Percentiles rank a stretch among this genome's conserved stretches.
phyloP scores from a whole-genome alignment of 2,797 vertebrate species.

The Dallia pectoralis region DNA sequence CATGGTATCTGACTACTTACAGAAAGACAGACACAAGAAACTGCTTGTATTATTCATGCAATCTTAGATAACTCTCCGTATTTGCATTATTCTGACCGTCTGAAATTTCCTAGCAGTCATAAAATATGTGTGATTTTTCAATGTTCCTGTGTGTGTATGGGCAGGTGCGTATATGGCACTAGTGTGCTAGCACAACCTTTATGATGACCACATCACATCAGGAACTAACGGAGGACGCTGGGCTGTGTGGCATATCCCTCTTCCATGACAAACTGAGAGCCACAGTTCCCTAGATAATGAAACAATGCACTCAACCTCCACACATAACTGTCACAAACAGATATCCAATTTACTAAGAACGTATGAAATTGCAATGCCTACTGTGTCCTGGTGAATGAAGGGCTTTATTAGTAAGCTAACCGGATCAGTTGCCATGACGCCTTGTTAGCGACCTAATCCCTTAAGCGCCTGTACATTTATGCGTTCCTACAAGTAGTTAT shows the following conservation, averaged over 20 bases:
- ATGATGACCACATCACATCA: background rate
- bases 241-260: too few species aligned
- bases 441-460: too few species aligned
- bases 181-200: background rate
- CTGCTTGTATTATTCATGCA: constrained; percentile 48
- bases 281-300: too few species aligned
- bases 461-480: too few species aligned
- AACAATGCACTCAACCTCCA: too few species aligned
- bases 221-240: too few species aligned
- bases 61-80: constrained; percentile 28
- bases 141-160: constrained; percentile 16
- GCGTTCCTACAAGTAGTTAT: too few species aligned
- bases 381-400: too few species aligned
- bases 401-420: too few species aligned
- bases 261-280: too few species aligned
- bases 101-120: constrained; percentile 52
- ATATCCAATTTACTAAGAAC: background rate
- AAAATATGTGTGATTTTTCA: constrained; percentile 61
- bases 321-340: background rate
- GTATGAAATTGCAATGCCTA: too few species aligned
- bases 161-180: background rate
- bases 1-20: constrained; percentile 15
- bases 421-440: too few species aligned
- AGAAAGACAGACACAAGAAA: constrained; percentile 8
- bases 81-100: constrained; percentile 58